Conservation (phyloP, 2,797 vertebrate species). For the Takifugu ocellatus region DNA sequence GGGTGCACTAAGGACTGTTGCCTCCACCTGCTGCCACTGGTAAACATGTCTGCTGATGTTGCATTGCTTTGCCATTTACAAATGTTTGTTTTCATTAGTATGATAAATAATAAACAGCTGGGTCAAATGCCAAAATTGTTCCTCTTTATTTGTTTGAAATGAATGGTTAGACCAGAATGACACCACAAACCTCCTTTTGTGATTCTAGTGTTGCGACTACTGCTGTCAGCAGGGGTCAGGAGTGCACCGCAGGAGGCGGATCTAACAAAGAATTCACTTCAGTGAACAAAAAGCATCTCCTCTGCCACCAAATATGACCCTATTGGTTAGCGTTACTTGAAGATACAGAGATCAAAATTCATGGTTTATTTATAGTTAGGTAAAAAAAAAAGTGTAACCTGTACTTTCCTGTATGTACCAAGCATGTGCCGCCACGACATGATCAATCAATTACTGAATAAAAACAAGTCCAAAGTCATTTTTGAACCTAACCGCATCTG, state of each 20-base stretch:
- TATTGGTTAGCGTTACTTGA: neutral
- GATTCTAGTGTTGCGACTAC: slow-evolving; percentile 27
- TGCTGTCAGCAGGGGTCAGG: slow-evolving; percentile 57
- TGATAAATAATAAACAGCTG: slow-evolving; percentile 55
- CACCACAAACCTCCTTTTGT: neutral
- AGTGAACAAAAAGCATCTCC: neutral
- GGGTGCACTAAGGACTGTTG: slow-evolving; percentile 31
- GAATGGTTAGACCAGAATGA: too few species aligned
- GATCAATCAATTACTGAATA: too few species aligned
- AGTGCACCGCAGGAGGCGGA: slow-evolving; percentile 5
- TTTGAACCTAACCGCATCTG: too few species aligned
- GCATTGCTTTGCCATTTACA: slow-evolving; percentile 39
- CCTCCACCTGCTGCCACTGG: slow-evolving; percentile 43
- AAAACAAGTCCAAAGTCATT: too few species aligned
- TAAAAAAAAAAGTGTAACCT: too few species aligned
- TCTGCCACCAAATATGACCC: neutral
- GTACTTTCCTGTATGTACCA: too few species aligned
- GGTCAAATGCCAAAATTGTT: slow-evolving; percentile 26
- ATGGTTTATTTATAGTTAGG: too few species aligned
- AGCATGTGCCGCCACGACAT: too few species aligned
- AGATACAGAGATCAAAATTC: neutral
- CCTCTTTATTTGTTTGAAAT: neutral
- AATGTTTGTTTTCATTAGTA: slow-evolving; percentile 28
- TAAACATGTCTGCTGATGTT: slow-evolving; percentile 32
- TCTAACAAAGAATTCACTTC: neutral